phyloP scores from a whole-genome alignment of 2,797 vertebrate genomes.

The Bradypodion ventrale region DNA sequence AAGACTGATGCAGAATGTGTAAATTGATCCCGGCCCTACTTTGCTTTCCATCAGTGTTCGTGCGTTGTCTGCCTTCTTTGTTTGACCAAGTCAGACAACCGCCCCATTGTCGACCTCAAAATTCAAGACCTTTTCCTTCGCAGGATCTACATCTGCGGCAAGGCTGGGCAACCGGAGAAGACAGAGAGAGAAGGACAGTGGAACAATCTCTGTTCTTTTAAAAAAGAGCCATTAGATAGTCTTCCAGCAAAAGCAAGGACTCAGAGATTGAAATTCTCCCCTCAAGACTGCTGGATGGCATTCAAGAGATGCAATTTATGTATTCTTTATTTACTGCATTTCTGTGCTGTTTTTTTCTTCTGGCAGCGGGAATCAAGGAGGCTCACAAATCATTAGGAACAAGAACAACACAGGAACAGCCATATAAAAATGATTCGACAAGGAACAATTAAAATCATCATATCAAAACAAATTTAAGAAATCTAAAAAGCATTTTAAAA shows the following conservation, averaged over 20 bases:
- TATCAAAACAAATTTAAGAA: too few relatives aligned
- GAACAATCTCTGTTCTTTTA: background rate
- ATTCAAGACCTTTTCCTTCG: slow-evolving; percentile 3
- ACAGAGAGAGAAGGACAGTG: background rate
- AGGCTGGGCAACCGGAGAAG: background rate
- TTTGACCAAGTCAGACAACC: background rate
- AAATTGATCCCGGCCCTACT: background rate
- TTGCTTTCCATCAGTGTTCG: background rate
- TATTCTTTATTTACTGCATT: too few relatives aligned
- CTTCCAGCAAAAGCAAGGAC: background rate
- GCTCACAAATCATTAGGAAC: too few relatives aligned
- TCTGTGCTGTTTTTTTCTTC: too few relatives aligned
- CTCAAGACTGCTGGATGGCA: background rate
- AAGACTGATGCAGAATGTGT: background rate
- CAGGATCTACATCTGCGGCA: background rate
- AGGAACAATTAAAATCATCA: too few relatives aligned
- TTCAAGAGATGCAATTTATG: too few relatives aligned
- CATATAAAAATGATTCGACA: too few relatives aligned
- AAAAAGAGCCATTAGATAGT: background rate
- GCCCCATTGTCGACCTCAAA: background rate
- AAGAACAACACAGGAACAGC: too few relatives aligned
- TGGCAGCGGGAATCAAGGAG: too few relatives aligned
- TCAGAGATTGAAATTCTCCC: background rate
- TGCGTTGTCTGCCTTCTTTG: background rate
- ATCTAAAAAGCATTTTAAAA: too few relatives aligned